Evolutionary conservation across 2,113 vertebrate genomes (phyloP).

Genomic region (Etheostoma spectabile): DNA sequence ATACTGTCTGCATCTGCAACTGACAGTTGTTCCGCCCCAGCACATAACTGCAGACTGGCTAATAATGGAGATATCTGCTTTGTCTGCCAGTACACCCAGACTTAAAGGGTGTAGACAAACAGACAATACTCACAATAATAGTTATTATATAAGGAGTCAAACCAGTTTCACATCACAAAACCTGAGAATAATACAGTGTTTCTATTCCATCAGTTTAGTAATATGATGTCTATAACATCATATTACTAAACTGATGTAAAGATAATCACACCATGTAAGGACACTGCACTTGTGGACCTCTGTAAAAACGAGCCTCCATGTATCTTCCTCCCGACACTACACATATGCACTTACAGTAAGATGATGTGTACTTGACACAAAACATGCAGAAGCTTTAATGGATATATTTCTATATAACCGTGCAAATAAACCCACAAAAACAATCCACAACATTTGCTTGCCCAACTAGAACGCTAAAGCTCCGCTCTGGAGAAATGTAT

Average conservation of each 20-base stretch:
- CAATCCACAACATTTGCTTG: background rate
- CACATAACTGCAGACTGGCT: conserved; percentile 14
- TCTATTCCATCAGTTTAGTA: background rate
- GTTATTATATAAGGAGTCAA: conserved; percentile 33
- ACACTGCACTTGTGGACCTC: conserved; percentile 4
- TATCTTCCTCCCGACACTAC: background rate
- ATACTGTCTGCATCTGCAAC: background rate
- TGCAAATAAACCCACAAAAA: conserved; percentile 17
- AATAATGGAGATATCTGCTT: conserved; percentile 11
- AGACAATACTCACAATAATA: conserved; percentile 16
- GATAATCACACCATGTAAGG: conserved; percentile 8
- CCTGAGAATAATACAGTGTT: background rate
- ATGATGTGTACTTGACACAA: conserved; percentile 9
- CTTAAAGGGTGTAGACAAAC: conserved; percentile 27
- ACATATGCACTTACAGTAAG: background rate
- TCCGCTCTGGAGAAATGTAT: background rate
- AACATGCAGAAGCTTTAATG: background rate
- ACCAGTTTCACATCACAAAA: conserved; percentile 24
- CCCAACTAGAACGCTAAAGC: background rate
- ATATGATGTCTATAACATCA: background rate
- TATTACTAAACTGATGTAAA: conserved; percentile 28
- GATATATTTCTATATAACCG: background rate
- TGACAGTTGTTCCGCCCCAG: conserved; percentile 4
- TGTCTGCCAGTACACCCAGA: background rate
- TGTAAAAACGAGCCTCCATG: conserved; percentile 22